Evolutionary conservation across 1,140 invertebrate species (phyloP).

Genomic region (Popillia japonica): DNA sequence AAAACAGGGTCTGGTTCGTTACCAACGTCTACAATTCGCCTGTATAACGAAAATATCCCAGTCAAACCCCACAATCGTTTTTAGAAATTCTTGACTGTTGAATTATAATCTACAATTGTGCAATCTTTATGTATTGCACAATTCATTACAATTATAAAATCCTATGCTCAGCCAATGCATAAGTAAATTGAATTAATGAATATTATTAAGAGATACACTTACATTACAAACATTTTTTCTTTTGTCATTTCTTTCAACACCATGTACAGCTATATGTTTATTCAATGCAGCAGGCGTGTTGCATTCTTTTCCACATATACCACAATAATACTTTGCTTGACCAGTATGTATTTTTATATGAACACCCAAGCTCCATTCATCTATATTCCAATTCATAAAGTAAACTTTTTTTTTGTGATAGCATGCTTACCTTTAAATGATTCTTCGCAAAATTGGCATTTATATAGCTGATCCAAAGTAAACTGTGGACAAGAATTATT

Average conservation of each 20-base stretch:
- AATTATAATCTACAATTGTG: too few relatives aligned
- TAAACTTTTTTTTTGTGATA: background rate
- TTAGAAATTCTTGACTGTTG: too few relatives aligned
- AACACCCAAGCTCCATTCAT: conserved; percentile 58
- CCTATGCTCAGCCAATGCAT: too few relatives aligned
- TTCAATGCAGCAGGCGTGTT: conserved; percentile 46
- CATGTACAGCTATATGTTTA: conserved; percentile 47
- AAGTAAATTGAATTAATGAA: conserved; percentile 11
- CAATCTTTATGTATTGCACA: too few relatives aligned
- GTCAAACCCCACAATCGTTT: too few relatives aligned
- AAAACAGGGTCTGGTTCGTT: too few relatives aligned
- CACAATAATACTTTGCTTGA: conserved; percentile 56
- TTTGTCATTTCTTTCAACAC: conserved; percentile 40
- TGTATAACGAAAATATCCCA: too few relatives aligned
- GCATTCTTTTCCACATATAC: conserved; percentile 51
- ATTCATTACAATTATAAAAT: too few relatives aligned
- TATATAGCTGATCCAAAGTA: conserved; percentile 52
- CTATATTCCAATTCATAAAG: conserved; percentile 43
- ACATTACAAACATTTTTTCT: conserved; percentile 50
- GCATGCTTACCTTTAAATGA: conserved; percentile 52
- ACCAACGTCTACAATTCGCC: too few relatives aligned
- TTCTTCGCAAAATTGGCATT: conserved; percentile 58
- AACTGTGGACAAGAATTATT: conserved; percentile 53
- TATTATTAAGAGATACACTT: conserved; percentile 35
- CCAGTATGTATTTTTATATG: conserved; percentile 57